Evolutionary conservation across 53 echinoderm and acorn worm genomes (phyloP), one percentile per base, ranked within the genome.

Genomic region (Luidia sarsii): DNA sequence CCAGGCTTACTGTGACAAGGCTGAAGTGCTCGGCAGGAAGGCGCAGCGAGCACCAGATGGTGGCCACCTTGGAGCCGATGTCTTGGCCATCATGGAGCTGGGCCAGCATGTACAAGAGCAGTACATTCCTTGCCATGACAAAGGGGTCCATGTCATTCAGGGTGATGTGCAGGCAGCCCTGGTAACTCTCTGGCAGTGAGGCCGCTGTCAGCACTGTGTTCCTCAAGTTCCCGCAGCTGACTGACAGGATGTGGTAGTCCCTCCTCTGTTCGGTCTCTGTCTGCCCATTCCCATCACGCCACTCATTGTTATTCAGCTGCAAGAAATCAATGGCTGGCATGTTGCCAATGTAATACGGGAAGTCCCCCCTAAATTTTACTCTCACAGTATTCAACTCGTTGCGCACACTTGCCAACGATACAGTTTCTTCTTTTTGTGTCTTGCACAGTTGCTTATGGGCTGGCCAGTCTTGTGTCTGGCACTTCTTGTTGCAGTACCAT

Each of bases 81-180:
- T 51, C 64, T 7, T 71, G 29, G 11, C 50, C 30, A n/a, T 57
- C 63, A 41, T 70, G 52, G 29, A 72, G 73, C 43, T 52, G 71
- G 21, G 63, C 64, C 71, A 87, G 59, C 87, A 87, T 81, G 71
- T 60, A 87, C 22, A 87, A 51, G n/a, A 87, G 64, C 71, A 87
- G 31, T 31, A 81, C 81, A 32, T 87, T 81, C 20, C 87, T 61
- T 27, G 87, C 87, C 81, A 87, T 62, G 38, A 74, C 64, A 87
- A 87, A 87, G 7, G 87, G 87, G 50, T 81, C 81, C 43, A 48
- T 60, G 81, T 87, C 87, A 51, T 70, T 49, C 36, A 87, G 64
- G 32, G 87, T 84, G 31, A 84, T 33, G 45, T 63, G 73, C 1
- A 84, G 64, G 18, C 73, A 63, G 22, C 84, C 84, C 51, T 39